phyloP scores from a whole-genome alignment of 2,888 invertebrate species.

The Lasioglossum malachurum region DNA sequence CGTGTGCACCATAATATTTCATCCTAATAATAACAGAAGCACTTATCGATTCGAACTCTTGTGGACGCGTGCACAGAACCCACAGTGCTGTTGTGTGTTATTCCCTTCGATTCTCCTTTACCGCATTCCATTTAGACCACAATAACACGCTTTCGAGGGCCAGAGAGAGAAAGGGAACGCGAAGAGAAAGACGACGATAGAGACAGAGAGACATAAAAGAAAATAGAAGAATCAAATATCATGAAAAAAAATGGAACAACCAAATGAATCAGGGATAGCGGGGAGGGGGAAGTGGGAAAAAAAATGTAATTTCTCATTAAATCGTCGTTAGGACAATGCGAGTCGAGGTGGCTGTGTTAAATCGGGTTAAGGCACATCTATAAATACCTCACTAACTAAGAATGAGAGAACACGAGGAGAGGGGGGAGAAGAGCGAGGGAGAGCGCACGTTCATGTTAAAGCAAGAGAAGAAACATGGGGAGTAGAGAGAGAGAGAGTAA shows the following conservation, averaged over 20 bases:
- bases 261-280: neutral
- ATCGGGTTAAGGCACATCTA: conserved; percentile 84
- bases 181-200: neutral
- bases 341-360: conserved; percentile 80
- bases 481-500: conserved; percentile 39
- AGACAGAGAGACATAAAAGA: neutral
- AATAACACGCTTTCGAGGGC: neutral
- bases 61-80: conserved; percentile 55
- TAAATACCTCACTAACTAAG: conserved; percentile 81
- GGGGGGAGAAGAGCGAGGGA: conserved; percentile 47
- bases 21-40: conserved; percentile 67
- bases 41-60: conserved; percentile 68
- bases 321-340: conserved; percentile 73
- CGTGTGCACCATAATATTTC: conserved; percentile 49
- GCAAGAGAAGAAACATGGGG: conserved; percentile 50
- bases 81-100: conserved; percentile 43
- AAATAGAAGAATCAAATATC: neutral
- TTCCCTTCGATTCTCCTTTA: conserved; percentile 38
- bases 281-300: conserved; percentile 16
- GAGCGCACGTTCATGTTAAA: conserved; percentile 38
- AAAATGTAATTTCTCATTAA: conserved; percentile 70
- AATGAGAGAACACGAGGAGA: conserved; percentile 66
- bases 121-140: conserved; percentile 24
- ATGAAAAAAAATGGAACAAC: neutral
- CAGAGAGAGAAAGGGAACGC: neutral